Base-by-base conservation (phyloP, 2,888 invertebrate species). In the Aporophyla lueneburgensis region DNA sequence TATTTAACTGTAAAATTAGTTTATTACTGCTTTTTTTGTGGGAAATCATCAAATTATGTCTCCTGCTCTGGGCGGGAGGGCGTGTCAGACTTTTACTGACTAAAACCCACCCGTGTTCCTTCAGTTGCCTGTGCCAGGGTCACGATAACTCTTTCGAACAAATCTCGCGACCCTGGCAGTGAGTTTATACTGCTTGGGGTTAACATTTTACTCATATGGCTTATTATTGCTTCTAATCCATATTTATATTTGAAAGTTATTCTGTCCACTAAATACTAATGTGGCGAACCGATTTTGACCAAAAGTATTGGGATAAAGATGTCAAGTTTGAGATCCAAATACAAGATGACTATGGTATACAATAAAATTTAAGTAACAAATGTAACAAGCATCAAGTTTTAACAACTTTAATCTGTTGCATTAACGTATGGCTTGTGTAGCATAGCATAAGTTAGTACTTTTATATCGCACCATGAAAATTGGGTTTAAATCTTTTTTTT, bases 201-300 rank as follows among this genome's bases (percentile, higher is more conserved):
- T 72, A 70, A 54, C 27, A 70, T 70, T 72, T 72, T 54, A 61
- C 59, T 43, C 75, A 62, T 61, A 53, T 54, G 21, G 5, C 61
- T 68, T 43, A 43, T 7, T 53, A 46, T 51, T 74, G 16, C n/a
- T 74, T 46, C n/a, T 74, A 33, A 74, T 53, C 27, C 19, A 10
- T 51, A 43, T n/a, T 61, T 19, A 74, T 53, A 68, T 21, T 67
- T 21, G 24, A 53, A 68, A 10, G 14, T 24, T n/a, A 46, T 46
- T 43, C 9, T 24, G 7, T 66, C 10, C 53, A 33, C 33, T 49
- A 5, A 12, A 7, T 5, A 33, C 4, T 49, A 24, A 66, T n/a
- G 9, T 14, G 7, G 19, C 24, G 40, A 21, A 16, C 5, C 10
- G 27, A 53, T 68, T 71, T 16, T 7, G 24, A 24, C 21, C 19